These are phyloP conservation scores for Zingel zingel DNA, from an alignment of 2,113 vertebrate genomes.

Conservation along the genomic window DNA sequence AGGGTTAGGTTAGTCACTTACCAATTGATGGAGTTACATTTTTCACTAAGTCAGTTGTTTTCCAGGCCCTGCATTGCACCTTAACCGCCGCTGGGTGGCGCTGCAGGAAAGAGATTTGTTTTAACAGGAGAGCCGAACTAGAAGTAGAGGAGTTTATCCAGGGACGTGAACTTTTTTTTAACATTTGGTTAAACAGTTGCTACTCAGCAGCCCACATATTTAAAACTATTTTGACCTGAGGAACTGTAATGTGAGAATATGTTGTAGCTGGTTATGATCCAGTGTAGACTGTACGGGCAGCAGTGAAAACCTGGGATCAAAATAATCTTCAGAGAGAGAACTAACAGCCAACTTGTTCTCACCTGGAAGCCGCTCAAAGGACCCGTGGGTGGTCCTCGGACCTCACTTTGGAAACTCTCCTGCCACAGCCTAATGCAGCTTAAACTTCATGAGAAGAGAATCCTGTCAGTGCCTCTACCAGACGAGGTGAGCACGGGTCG, in stretches of 20 bases:
- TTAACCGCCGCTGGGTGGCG: constrained; percentile 37
- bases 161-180: constrained; percentile 15
- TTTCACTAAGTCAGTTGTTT: background rate
- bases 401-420: constrained; percentile 44
- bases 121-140: background rate
- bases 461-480: background rate
- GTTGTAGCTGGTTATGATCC: background rate
- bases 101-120: constrained; percentile 3
- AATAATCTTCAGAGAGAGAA: background rate
- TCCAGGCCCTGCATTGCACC: background rate
- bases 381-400: constrained; percentile 56
- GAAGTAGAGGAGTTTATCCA: constrained; percentile 15
- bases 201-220: background rate
- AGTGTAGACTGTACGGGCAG: background rate
- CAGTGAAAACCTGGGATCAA: background rate
- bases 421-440: background rate
- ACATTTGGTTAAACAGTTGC: background rate
- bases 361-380: constrained; percentile 44
- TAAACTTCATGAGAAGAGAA: constrained; percentile 2
- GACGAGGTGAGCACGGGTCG: constrained; percentile 5
- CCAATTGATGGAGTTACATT: too few relatives aligned
- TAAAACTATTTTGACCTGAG: background rate
- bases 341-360: background rate
- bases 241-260: background rate
- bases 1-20: too few relatives aligned